Base-by-base conservation (phyloP, 1,140 invertebrate species). In the Zaprionus ornatus region DNA sequence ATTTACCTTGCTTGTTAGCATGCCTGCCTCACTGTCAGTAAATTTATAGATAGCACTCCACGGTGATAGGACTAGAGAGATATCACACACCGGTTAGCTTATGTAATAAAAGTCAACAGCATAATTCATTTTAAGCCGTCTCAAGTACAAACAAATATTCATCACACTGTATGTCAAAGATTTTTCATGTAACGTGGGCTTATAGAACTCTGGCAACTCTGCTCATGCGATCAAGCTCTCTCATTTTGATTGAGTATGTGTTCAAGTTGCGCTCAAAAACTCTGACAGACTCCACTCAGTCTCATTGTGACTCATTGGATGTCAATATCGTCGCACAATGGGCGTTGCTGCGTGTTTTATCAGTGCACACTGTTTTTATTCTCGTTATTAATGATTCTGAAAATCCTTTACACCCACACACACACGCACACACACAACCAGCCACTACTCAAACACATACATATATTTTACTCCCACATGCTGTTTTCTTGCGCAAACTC, bases 41-140 rank as follows among this genome's bases (percentile, higher is more conserved):
- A 59, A 69, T 65, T 74, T 62, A 27, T 63, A 77, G 52, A 72
- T 77, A 60, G 23, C 27, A 21, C 29, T 57, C 10, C 23, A 35
- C 62, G 56, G 37, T 72, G 37, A 64, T 67, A 73, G 61, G 63
- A 62, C 71, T 63, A 82, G 50, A 67, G 62, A 70, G 73, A 64
- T 83, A 88, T 57, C 69, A 66, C 45, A 54, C 50, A 54, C 4
- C 27, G 55, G 50, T 88, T 90, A 77, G 60, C 62, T 88, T 90
- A 79, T 85, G 81, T 66, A 88, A 88, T 81, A 56, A 66, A 42
- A 78, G 67, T 81, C 65, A 85, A 84, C 63, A 81, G 50, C 70
- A 80, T 83, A 83, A 87, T 74, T 88, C 57, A 79, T 68, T 75
- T 79, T 63, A 74, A 62, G 59, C 54, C 23, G 54, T 45, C 54